Evolutionary conservation across 2,888 invertebrate genomes (phyloP), one percentile per base, ranked within the genome.

Genomic region (Dasypolia templi): DNA sequence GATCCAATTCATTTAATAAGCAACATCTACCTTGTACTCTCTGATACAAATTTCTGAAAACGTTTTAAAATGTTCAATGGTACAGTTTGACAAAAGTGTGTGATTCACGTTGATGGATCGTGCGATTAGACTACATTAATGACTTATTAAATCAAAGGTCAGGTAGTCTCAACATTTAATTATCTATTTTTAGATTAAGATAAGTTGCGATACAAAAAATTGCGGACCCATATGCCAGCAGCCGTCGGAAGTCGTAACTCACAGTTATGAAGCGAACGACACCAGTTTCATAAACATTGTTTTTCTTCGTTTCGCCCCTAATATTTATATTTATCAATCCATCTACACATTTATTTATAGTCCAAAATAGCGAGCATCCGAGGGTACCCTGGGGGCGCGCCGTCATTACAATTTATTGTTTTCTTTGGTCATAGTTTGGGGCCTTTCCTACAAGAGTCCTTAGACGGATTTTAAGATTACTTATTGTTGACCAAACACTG

Each of bases 291-390:
- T 96, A 96, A 96, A 96, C 96, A 96, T 95, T 96, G 96, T 96
- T 96, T 96, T 96, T 96, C 95, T 95, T 95, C 93, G 91, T 95
- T 95, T 95, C 95, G 95, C 95, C 96, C 96, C 96, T 94, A 95
- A 95, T 96, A 96, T 96, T 96, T 96, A 95, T 96, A 96, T 96
- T 96, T 96, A 96, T 96, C 96, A 96, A 96, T 96, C 94, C 95
- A 96, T 96, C 96, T 96, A 95, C 95, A 95, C 95, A 95, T 96
- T 96, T 96, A 95, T 95, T 95, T 96, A 95, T 96, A 96, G 95
- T 94, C 91, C 91, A 93, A 94, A 96, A 95, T 95, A 95, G 95
- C 95, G 93, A 94, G 93, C 94, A 93, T 94, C 94, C 92, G 93
- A 95, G 95, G 95, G 95, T 94, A 94, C 94, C 94, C 94, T 89